Base-by-base conservation (phyloP, 2,797 vertebrate species). In the Erpetoichthys calabaricus region DNA sequence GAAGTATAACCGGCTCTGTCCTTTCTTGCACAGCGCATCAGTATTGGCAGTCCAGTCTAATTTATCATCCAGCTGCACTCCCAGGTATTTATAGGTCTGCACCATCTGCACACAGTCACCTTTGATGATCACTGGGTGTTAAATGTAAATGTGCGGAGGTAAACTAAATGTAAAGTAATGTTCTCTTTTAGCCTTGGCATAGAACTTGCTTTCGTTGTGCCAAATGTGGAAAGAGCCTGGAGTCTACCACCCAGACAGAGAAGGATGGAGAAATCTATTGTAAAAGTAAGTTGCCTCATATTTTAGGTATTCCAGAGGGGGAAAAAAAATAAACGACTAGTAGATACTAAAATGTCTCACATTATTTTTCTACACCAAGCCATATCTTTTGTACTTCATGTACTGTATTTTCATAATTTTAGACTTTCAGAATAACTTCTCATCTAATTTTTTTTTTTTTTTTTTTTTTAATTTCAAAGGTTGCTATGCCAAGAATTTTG, bases 201-300 rank as follows among this genome's bases (percentile, higher is more conserved):
- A 94, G 92, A 83, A 94, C 91, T 73, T 96, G 94, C 66, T 97
- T 97, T 76, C 84, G 91, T 56, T 97, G 93, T 70, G 92, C 92
- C 54, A 97, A 94, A 60, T 97, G 94, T 73, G 92, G 93, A 7
- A 96, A 92, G 75, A 91, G 92, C 68, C 81, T 97, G 65, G 92
- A 95, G 73, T 97, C 92, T 4, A 97, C 92, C 60, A 97, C 93
- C 51, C 78, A 93, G 74, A 95, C 92, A 0, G 94, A 97, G 75
- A 97, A 95, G 69, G 93, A 95, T 0, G 92, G 91, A 45, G 94
- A 97, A 76, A 96, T 97, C 79, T 97, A 95, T 76, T 97, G 93
- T 81, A 97, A 97, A 92, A 90, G 94, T 96, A 77, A 86, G 74
- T 7, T 3, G 42, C 7, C 41, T 47, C 25, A 25, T 25, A 6